phyloP scores from a whole-genome alignment of 2,888 invertebrate species.

The Punctoribates punctum region DNA sequence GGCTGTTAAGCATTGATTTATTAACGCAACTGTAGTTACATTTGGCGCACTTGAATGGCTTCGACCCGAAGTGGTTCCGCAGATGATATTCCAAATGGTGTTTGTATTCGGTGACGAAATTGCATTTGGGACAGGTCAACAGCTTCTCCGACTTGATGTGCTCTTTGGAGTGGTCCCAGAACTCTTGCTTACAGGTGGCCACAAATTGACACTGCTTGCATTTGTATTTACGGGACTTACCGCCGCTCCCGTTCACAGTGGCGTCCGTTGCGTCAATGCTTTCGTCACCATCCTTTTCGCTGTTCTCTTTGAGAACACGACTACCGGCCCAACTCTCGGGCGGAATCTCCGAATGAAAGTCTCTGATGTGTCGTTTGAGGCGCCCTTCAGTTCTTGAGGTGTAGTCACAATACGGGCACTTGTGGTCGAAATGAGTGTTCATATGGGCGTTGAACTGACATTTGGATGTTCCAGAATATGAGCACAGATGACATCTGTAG shows the following conservation, averaged over 20 bases:
- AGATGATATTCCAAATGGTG: conserved; percentile 97
- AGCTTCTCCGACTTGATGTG: conserved; percentile 93
- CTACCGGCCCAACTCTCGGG: conserved; percentile 53
- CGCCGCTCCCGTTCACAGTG: conserved; percentile 39
- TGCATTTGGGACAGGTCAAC: conserved; percentile 83
- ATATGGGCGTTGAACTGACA: conserved; percentile 60
- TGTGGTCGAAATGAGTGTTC: conserved; percentile 59
- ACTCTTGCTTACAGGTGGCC: conserved; percentile 80
- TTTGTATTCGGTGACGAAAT: conserved; percentile 97
- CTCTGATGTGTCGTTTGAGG: conserved; percentile 56
- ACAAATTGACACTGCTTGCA: conserved; percentile 88
- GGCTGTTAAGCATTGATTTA: conserved; percentile 98
- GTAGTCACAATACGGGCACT: conserved; percentile 60
- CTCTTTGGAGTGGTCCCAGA: conserved; percentile 81
- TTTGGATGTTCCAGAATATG: conserved; percentile 56
- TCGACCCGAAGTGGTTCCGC: conserved; percentile 87
- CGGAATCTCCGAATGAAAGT: conserved; percentile 52
- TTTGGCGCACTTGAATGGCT: conserved; percentile 88
- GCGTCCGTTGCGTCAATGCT: conserved; percentile 42
- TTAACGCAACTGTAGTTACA: conserved; percentile 92
- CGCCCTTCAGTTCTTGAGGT: conserved; percentile 58
- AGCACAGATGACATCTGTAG: conserved; percentile 57
- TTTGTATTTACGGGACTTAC: conserved; percentile 61
- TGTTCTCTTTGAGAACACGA: conserved; percentile 46
- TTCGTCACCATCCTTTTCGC: conserved; percentile 23